Percentiles rank a stretch among this genome's conserved stretches.
These are phyloP conservation scores for Drosophila neonasuta DNA, from an alignment of 2,888 invertebrate genomes.

Conservation along the genomic window DNA sequence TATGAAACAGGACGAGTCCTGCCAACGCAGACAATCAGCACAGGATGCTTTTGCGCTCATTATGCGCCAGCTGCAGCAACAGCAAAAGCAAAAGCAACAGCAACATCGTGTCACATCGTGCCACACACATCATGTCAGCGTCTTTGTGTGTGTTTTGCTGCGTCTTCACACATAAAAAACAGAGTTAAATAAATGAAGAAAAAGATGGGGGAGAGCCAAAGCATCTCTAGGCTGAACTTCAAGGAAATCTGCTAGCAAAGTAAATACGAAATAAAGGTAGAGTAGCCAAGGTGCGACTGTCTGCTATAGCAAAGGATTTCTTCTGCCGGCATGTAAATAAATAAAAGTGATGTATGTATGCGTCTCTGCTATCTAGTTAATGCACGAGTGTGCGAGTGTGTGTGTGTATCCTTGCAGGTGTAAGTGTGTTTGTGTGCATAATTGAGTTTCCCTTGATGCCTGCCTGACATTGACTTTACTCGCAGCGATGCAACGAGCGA, in stretches of 20 bases:
- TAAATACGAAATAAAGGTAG: constrained; percentile 8
- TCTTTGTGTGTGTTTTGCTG: constrained; percentile 60
- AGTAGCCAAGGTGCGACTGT: constrained; percentile 11
- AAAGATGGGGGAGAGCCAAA: background rate
- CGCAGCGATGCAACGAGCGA: constrained; percentile 27
- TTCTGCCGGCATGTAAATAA: constrained; percentile 57
- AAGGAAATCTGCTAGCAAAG: background rate
- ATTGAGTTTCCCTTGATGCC: constrained; percentile 67
- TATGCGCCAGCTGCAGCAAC: constrained; percentile 71
- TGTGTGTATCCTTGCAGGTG: constrained; percentile 36
- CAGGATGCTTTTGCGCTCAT: constrained; percentile 76
- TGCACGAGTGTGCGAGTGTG: constrained; percentile 15
- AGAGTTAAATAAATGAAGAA: constrained; percentile 41
- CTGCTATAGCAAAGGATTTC: background rate
- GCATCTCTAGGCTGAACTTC: background rate
- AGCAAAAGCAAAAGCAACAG: constrained; percentile 40
- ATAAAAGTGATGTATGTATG: constrained; percentile 62
- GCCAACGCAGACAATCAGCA: constrained; percentile 62
- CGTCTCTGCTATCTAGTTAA: constrained; percentile 22
- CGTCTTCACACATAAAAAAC: constrained; percentile 59
- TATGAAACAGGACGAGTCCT: constrained; percentile 41
- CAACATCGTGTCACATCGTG: constrained; percentile 21
- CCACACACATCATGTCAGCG: constrained; percentile 26
- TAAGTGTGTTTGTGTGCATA: constrained; percentile 48
- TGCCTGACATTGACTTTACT: constrained; percentile 72